Evolutionary conservation across 2,888 invertebrate genomes (phyloP).

Genomic region (Pterostichus niger): DNA sequence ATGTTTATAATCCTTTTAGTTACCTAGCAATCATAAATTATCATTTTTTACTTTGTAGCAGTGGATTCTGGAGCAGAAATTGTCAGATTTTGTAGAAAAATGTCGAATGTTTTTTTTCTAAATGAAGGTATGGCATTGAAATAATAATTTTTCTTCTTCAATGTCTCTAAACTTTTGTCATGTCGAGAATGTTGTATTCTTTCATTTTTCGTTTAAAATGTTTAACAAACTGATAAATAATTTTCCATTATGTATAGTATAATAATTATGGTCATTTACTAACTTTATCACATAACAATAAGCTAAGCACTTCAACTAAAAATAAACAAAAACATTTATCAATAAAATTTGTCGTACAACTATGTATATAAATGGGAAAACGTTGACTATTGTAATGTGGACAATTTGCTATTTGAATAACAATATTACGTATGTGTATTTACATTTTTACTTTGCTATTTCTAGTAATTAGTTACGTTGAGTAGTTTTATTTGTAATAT

Average conservation of each 20-base stretch:
- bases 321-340: too few species aligned
- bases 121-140: constrained; percentile 52
- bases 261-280: not conserved
- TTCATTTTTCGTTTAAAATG: not conserved
- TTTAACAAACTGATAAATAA: not conserved
- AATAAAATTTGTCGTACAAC: too few species aligned
- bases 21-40: too few species aligned
- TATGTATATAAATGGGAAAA: too few species aligned
- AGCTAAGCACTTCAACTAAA: not conserved
- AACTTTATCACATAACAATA: not conserved
- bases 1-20: too few species aligned
- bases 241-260: not conserved
- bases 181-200: not conserved
- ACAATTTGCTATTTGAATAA: too few species aligned
- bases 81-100: constrained; percentile 51
- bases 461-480: too few species aligned
- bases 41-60: not conserved
- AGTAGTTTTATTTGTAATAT: too few species aligned
- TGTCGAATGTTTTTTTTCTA: not conserved
- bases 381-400: too few species aligned
- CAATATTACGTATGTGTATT: too few species aligned
- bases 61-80: constrained; percentile 51
- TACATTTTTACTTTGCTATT: too few species aligned
- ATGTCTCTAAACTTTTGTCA: constrained; percentile 3
- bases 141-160: constrained; percentile 41